phyloP scores from a whole-genome alignment of 2,113 vertebrate genomes.

The Pygathrix nemaeus region DNA sequence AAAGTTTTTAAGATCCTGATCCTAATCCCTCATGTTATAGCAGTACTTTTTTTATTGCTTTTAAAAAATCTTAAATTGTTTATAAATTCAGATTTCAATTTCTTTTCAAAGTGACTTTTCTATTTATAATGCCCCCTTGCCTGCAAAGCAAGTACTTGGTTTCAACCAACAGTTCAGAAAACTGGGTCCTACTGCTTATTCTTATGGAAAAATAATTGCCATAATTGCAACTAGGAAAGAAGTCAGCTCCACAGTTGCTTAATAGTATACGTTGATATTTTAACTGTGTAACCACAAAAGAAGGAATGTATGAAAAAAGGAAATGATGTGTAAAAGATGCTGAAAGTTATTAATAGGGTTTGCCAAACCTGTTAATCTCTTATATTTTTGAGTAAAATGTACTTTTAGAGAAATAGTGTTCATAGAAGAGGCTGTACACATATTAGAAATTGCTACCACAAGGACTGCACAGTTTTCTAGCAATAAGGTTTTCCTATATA shows the following conservation, averaged over 20 bases:
- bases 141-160: not conserved
- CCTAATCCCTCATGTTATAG: not conserved
- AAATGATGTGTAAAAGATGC: not conserved
- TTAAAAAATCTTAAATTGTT: not conserved
- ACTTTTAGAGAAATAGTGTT: not conserved
- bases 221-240: not conserved
- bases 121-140: not conserved
- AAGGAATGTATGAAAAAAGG: not conserved
- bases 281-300: not conserved
- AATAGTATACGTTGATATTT: not conserved
- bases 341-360: not conserved
- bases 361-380: not conserved
- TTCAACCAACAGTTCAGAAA: conserved; percentile 30
- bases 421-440: not conserved
- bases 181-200: not conserved
- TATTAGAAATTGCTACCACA: not conserved
- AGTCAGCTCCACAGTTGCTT: not conserved
- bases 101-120: conserved; percentile 33
- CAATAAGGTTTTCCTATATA: not conserved
- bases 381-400: not conserved
- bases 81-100: conserved; percentile 6
- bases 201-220: not conserved
- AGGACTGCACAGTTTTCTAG: not conserved
- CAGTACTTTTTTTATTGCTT: not conserved
- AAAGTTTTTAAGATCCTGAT: not conserved